Percentiles rank a stretch among this genome's conserved stretches.
Conservation (phyloP, 2,888 invertebrate species). For the Girardia tigrina region DNA sequence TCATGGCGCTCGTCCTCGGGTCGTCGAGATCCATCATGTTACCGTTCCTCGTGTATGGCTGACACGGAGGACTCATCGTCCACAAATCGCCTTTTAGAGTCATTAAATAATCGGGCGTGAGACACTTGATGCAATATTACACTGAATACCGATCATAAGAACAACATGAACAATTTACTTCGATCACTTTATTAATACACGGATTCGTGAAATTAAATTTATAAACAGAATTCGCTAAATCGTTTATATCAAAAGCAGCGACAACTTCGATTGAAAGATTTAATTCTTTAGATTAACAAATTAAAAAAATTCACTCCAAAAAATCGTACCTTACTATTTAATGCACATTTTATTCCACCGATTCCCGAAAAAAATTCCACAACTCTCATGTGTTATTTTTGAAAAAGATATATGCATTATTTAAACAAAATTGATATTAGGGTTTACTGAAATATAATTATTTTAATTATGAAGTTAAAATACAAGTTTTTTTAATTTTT, state of each 20-base stretch:
- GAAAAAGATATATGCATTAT: not conserved
- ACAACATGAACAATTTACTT: no score
- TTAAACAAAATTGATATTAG: no score
- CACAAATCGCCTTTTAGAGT: constrained; percentile 58
- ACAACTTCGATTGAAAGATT: constrained; percentile 53
- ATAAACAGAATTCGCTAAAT: constrained; percentile 48
- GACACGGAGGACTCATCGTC: constrained; percentile 92
- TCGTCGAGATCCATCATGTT: constrained; percentile 66
- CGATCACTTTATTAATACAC: constrained; percentile 58
- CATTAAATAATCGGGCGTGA: not conserved
- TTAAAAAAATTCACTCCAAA: not conserved
- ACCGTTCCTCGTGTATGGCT: constrained; percentile 79
- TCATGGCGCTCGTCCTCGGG: constrained; percentile 64
- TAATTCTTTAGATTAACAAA: not conserved
- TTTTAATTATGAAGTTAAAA: no score
- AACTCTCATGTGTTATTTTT: not conserved
- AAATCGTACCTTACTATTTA: not conserved
- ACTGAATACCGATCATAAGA: no score
- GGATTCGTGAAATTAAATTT: constrained; percentile 61
- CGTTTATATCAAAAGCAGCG: constrained; percentile 73
- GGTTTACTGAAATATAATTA: no score
- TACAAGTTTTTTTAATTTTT: no score
- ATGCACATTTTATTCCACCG: not conserved
- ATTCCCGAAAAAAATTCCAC: not conserved
- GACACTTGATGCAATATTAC: no score